A percentile compares a stretch with the other conserved stretches of the same genome.
Conservation (phyloP, 2,797 vertebrate species). For the Chromobotia macracanthus region DNA sequence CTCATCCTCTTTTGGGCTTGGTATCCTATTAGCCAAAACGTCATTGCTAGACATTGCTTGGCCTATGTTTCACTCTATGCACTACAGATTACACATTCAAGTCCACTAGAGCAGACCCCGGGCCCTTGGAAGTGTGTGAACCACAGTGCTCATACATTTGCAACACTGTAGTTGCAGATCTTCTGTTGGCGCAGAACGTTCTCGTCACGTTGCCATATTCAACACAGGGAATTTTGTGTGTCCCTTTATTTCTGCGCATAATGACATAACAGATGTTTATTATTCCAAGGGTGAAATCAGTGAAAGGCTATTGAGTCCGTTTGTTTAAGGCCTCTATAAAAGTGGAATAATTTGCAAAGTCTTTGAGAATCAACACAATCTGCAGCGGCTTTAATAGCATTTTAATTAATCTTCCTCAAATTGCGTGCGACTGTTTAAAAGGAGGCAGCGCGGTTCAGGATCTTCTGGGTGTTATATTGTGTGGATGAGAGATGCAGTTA, state of each 20-base stretch:
- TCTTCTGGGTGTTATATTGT: constrained; percentile 72
- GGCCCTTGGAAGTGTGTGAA: constrained; percentile 73
- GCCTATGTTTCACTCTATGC: constrained; percentile 77
- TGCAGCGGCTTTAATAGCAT: constrained; percentile 67
- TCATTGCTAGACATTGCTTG: constrained; percentile 67
- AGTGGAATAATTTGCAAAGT: constrained; percentile 69
- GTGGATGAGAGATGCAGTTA: constrained; percentile 74
- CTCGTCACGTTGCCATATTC: constrained; percentile 70
- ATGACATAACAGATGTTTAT: constrained; percentile 76
- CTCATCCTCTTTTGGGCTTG: constrained; percentile 64
- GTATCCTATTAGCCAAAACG: constrained; percentile 72
- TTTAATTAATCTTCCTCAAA: constrained; percentile 79
- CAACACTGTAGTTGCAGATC: constrained; percentile 72
- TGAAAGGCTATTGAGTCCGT: constrained; percentile 74
- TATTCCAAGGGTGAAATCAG: constrained; percentile 70
- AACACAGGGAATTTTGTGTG: constrained; percentile 65
- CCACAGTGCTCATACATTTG: constrained; percentile 72
- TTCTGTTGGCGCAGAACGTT: constrained; percentile 74
- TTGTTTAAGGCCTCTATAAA: constrained; percentile 70
- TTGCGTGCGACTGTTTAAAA: constrained; percentile 72
- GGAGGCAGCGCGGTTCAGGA: constrained; percentile 46
- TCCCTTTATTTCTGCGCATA: constrained; percentile 75
- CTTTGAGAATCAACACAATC: constrained; percentile 72
- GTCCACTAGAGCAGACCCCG: constrained; percentile 77
- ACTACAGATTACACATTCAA: constrained; percentile 78